Conservation (phyloP, 2,113 vertebrate genomes). For the Micromys minutus region DNA sequence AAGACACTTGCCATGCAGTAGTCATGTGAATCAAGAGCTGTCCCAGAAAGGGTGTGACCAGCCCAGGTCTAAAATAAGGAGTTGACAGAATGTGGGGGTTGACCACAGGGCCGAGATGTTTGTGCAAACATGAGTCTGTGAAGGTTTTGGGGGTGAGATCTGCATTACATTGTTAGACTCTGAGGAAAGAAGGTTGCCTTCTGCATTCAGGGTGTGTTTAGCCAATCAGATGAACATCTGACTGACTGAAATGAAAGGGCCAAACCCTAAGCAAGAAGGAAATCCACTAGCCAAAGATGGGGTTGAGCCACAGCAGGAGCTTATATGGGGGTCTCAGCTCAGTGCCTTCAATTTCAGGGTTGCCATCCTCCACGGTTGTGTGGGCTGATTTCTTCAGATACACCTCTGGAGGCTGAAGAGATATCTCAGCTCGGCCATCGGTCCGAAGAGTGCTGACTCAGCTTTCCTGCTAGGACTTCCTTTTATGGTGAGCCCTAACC, state of each 20-base stretch:
- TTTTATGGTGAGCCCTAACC: not conserved
- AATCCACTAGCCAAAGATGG: not conserved
- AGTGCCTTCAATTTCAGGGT: not conserved
- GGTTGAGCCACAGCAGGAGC: not conserved
- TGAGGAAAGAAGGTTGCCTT: not conserved
- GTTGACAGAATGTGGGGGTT: not conserved
- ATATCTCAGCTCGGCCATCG: not conserved
- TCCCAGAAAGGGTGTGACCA: not conserved
- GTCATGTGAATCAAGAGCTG: too few relatives aligned
- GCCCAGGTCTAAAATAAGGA: not conserved
- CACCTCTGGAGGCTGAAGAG: not conserved
- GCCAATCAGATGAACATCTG: not conserved
- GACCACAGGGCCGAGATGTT: not conserved
- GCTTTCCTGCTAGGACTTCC: not conserved
- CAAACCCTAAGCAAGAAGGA: not conserved
- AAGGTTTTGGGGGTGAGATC: not conserved
- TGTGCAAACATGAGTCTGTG: not conserved
- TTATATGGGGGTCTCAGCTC: not conserved
- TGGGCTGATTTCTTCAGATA: not conserved
- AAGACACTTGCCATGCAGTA: not conserved
- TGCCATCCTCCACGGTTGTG: not conserved
- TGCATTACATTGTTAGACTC: not conserved
- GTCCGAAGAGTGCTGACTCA: not conserved
- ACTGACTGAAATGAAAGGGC: not conserved
- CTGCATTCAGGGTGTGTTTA: not conserved